These are phyloP conservation scores for Hydrolagus colliei DNA, from an alignment of 2,797 vertebrate genomes.

Conservation along the genomic window DNA sequence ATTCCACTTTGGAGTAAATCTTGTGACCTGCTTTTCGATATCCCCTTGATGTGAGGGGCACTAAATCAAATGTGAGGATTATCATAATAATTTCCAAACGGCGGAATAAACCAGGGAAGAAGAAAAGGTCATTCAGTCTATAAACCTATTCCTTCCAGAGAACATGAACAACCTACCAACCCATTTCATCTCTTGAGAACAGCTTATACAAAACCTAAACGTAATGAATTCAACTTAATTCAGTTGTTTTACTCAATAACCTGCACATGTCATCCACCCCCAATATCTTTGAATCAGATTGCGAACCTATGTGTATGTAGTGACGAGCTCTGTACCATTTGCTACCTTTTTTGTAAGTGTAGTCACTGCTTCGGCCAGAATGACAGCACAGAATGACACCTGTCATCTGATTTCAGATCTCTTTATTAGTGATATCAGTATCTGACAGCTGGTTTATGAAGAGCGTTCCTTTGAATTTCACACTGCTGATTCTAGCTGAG, in stretches of 20 bases:
- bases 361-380: not conserved
- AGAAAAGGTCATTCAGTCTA: too few relatives aligned
- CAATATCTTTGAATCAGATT: not conserved
- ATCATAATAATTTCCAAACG: too few relatives aligned
- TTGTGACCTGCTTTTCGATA: too few relatives aligned
- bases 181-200: too few relatives aligned
- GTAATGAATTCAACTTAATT: not conserved
- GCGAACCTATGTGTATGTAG: not conserved
- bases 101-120: too few relatives aligned
- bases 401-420: constrained; percentile 1
- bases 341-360: not conserved
- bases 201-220: too few relatives aligned
- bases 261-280: not conserved
- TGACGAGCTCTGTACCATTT: not conserved
- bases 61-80: too few relatives aligned
- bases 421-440: not conserved
- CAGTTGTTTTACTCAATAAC: not conserved
- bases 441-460: not conserved
- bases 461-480: not conserved
- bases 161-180: too few relatives aligned
- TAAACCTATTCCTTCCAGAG: too few relatives aligned
- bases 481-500: not conserved
- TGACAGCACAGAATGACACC: not conserved
- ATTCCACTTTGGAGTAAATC: too few relatives aligned
- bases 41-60: too few relatives aligned